Evolutionary conservation across 2,113 vertebrate species (phyloP), one percentile per base, ranked within the genome.

Genomic region (Jaculus jaculus): DNA sequence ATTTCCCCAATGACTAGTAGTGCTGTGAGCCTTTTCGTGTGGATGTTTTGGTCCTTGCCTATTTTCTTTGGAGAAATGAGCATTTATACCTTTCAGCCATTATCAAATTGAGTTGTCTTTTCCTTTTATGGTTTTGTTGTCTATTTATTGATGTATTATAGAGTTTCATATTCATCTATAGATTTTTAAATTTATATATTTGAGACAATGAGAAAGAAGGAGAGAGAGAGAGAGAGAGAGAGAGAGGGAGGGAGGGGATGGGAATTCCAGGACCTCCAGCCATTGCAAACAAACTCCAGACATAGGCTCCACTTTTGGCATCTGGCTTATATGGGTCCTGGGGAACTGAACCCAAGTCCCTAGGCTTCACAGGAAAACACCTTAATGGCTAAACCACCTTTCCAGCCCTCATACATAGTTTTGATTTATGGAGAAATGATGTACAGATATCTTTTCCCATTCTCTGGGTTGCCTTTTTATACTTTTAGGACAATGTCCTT

Each of bases 61-160:
- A 65, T 77, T 91, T 95, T 82, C 39, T 91, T 96, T 91, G 65
- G 83, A 87, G 47, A 94, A 84, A 85, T 66, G 30, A 69, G 34
- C 77, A 63, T 89, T 73, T 37, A 77, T 88, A 34, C 51, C 18
- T 37, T 86, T 75, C 85, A 24, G 21, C 37, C 30, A 84, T 80
- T 86, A 47, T 74, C 68, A 94, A 89, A 58, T 72, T 39, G 6
- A 30, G 8, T 47, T 92, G 39, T 34, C 32, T 87, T 92, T 92
- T 83, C 32, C 65, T 51, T 81, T 7, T 12, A 54, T 54, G 11
- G 54, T 54, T 54, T 54, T 54, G 54, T 12, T 47, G 42, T 47
- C 30, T 90, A 90, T 92, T 83, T 28, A 65, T 42, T 81, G 37
- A 32, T 93, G 63, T 32, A 66, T 69, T 79, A 90, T 92, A 51